Base-by-base conservation (phyloP, 2,888 invertebrate genomes). In the Ophonus ardosiacus region DNA sequence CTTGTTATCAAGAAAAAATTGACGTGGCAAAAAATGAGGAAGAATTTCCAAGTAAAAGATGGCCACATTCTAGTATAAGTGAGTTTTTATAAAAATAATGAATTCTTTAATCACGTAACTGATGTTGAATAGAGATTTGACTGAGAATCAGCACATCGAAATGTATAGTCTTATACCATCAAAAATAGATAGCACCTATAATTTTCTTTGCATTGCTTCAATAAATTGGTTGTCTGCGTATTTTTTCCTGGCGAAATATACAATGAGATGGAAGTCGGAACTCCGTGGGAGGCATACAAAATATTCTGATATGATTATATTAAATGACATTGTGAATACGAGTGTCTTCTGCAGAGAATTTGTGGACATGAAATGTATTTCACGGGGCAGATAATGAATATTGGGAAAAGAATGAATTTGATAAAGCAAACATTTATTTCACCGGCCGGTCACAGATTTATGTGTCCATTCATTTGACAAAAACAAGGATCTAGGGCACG, bases 401-500 rank as follows among this genome's bases (percentile, higher is more conserved):
- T 13, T 51, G 13, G 43, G 43, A 0, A 13, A 51, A 10, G 43
- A 51, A 51, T 51, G 43, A 51, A 51, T 13, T 51, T 13, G 8
- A 51, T 8, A 51, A 51, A 51, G 43, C 43, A 51, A 8, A 51
- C 43, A 51, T 51, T 51, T 51, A 51, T 51, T 51, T 10, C 13
- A 51, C 18, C 6, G 31, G 18, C 40, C 68, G 6, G 15, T 40
- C 6, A n/a, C 40, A 40, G 68, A 40, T 71, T 71, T 71, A 40
- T 71, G 68, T 15, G 40, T 71, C 68, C 68, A 40, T 71, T 71
- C 18, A 40, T 71, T 71, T 38, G 5, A 17, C 21, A 40, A 40
- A 68, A 71, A 71, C 68, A 71, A 18, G 68, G 40, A 38, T 17
- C 68, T 40, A 40, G 38, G 68, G 68, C 38, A 71, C 68, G 68